phyloP scores from a whole-genome alignment of 2,113 vertebrate species.

The Anoura caudifer region DNA sequence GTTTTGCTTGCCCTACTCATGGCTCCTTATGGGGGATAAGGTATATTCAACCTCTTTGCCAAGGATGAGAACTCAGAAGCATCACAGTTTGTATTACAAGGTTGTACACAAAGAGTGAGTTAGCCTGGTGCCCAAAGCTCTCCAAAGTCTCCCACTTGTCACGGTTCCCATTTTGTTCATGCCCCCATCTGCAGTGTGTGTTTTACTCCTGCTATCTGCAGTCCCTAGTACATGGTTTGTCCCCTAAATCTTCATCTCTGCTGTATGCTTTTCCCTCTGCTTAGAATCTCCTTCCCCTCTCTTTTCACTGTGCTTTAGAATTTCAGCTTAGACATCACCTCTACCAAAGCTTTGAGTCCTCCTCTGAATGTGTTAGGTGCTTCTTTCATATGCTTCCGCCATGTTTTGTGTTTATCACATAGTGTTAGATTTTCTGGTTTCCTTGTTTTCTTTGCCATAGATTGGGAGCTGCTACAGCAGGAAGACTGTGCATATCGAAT shows the following conservation, averaged over 20 bases:
- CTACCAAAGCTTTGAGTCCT: neutral
- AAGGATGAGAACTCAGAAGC: neutral
- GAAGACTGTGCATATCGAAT: neutral
- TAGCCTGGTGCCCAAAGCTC: neutral
- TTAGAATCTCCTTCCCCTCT: neutral
- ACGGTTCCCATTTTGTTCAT: neutral
- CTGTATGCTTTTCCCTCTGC: neutral
- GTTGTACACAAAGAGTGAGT: neutral
- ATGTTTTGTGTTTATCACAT: neutral
- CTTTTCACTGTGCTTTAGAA: neutral
- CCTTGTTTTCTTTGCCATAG: neutral
- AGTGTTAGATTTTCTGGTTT: neutral
- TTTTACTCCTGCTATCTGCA: neutral
- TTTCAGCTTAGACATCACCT: neutral
- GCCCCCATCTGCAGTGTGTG: fast-evolving
- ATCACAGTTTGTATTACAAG: neutral
- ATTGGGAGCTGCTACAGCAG: neutral
- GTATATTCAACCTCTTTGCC: neutral
- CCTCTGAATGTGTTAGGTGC: neutral
- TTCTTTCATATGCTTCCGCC: neutral
- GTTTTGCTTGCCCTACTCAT: neutral
- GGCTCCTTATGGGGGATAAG: neutral
- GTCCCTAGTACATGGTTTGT: neutral
- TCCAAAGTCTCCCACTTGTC: neutral
- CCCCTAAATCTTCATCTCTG: neutral